phyloP scores from a whole-genome alignment of 2,888 invertebrate genomes.

The Busseola fusca region DNA sequence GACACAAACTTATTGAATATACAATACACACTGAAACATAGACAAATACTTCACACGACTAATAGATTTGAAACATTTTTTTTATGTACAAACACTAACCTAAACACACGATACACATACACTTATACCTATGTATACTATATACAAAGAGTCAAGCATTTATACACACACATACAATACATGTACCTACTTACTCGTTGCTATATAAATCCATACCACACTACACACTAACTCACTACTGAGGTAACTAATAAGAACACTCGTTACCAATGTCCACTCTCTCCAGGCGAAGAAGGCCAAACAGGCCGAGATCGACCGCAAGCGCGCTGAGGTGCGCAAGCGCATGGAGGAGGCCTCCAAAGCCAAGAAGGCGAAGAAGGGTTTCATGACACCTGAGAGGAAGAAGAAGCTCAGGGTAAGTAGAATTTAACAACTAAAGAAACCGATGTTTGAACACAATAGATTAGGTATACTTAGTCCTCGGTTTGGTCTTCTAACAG shows the following conservation, averaged over 20 bases:
- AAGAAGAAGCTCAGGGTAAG: slow-evolving; percentile 99
- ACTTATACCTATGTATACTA: slow-evolving; percentile 5
- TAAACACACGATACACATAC: not conserved
- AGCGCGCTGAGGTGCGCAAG: slow-evolving; percentile 99
- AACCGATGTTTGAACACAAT: not conserved
- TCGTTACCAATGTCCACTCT: slow-evolving; percentile 74
- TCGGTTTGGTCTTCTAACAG: slow-evolving; percentile 83
- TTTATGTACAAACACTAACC: not conserved
- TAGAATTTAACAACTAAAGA: slow-evolving; percentile 54
- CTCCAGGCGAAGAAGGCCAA: slow-evolving; percentile 98
- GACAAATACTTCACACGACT: not conserved
- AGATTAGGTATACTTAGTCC: slow-evolving; percentile 14
- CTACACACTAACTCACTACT: slow-evolving; percentile 34
- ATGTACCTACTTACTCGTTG: not conserved
- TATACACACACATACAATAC: not conserved
- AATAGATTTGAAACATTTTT: not conserved
- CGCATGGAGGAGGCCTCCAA: slow-evolving; percentile 99
- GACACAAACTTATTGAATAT: slow-evolving; percentile 14
- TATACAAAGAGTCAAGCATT: slow-evolving; percentile 12
- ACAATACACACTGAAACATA: slow-evolving; percentile 12
- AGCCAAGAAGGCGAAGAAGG: slow-evolving; percentile 99
- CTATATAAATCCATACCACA: not conserved
- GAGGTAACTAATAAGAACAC: slow-evolving; percentile 38
- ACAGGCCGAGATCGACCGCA: slow-evolving; percentile 99
- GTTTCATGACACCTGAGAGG: slow-evolving; percentile 99